Evolutionary conservation across 2,113 vertebrate genomes (phyloP), one percentile per base, ranked within the genome.

Genomic region (Pelodiscus sinensis): DNA sequence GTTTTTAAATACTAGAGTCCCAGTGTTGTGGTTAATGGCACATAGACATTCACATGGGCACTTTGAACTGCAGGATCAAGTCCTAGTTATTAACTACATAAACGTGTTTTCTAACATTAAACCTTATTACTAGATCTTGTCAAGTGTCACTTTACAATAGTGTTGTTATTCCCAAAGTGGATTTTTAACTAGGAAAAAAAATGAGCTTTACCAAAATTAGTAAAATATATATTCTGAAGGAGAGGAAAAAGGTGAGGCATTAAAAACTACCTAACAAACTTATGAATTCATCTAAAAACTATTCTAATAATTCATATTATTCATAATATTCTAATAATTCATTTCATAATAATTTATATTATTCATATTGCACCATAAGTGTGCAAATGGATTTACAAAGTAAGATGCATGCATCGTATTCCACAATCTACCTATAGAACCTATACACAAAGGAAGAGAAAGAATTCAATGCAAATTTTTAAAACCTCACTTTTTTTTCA

Each of bases 101-200:
- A 77, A 50, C 38, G 50, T 24, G 22, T 38, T 21, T 31, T 50
- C 3, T 44, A 50, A 77, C 21, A 14, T 13, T 24, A 6, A 44
- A 50, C 38, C 11, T 25, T 77, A 50, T 44, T 12, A 77, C 38
- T 25, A 25, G n/a, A 9, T 8, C 22, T 10, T 15, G 81, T 0
- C 50, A 35, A 77, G 75, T 79, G 14, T 31, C 71, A 79, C 65
- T 83, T 85, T 87, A 62, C 18, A 89, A 78, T 0, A 51, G 54
- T 79, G 4, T n/a, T 14, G 27, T 87, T 35, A 85, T 57, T 18
- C 79, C 82, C 31, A 51, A 24, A 38, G 10, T 1, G 0, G 25
- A 57, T 51, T 84, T 85, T 81, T 35, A 81, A 55, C 57, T 29
- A 90, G 87, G 24, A 86, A 27, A 38, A 4, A 6, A 44, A 44